Conservation (phyloP, 2,888 invertebrate genomes). For the Xestia c-nigrum region DNA sequence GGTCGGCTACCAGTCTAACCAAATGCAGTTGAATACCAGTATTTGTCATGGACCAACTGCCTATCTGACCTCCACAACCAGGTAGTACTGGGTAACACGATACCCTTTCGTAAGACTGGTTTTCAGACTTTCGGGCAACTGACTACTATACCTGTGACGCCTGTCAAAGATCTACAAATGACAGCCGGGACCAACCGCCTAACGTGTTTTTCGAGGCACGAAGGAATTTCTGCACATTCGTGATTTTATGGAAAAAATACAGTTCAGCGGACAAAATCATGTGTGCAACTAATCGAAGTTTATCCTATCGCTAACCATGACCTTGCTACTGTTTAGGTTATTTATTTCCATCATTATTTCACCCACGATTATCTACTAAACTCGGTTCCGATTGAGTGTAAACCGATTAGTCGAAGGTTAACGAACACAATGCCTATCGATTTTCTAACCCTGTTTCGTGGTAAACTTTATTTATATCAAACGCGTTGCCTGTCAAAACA, state of each 20-base stretch:
- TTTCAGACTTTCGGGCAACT: too few species aligned
- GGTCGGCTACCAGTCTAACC: too few species aligned
- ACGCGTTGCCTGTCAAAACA: slow-evolving; percentile 48
- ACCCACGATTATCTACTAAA: slow-evolving; percentile 32
- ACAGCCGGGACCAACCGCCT: too few species aligned
- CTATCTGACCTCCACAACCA: too few species aligned
- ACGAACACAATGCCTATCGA: slow-evolving; percentile 55
- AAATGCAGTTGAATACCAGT: too few species aligned
- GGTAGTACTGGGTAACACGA: too few species aligned
- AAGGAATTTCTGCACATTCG: neutral
- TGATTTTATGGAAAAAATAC: neutral
- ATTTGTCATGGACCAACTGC: too few species aligned
- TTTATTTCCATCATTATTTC: slow-evolving; percentile 49
- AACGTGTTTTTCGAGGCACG: too few species aligned
- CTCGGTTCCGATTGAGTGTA: slow-evolving; percentile 49
- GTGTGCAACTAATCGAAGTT: slow-evolving; percentile 19
- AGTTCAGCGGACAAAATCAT: slow-evolving; percentile 8
- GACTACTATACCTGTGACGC: too few species aligned
- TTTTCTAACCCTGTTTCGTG: slow-evolving; percentile 49
- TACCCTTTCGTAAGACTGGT: too few species aligned
- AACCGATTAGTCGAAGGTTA: slow-evolving; percentile 62
- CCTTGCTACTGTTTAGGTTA: slow-evolving; percentile 53
- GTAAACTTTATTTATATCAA: slow-evolving; percentile 53
- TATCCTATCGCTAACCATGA: slow-evolving; percentile 38
- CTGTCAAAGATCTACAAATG: too few species aligned